Evolutionary conservation across 2,113 vertebrate species (phyloP), one percentile per base, ranked within the genome.

Genomic region (Xenopus borealis): DNA sequence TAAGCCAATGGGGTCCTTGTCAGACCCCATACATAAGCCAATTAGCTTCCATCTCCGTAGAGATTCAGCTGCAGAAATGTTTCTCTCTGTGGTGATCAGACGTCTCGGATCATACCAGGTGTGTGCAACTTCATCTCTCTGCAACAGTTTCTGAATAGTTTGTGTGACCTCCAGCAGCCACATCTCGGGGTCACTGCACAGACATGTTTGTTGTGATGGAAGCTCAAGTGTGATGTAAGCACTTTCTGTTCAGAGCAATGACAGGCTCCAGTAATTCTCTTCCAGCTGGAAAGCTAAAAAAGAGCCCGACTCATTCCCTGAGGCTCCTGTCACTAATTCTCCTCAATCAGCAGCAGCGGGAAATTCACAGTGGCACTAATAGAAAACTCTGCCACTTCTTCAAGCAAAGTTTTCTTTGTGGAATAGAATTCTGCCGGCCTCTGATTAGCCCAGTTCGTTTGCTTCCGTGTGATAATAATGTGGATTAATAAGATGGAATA

Each of bases 301-400:
- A 9, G 14, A 55, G 14, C 7, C 14, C 2, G 0, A n/a, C 17
- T 7, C 16, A 2, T 55, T 55, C 53, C 53, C 53, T 7, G 7
- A n/a, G 53, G 53, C 10, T 8, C 14, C 1, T 3, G 14, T 16
- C 53, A 2, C 69, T 78, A 55, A 4, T 47, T 0, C 59, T 78
- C 62, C 74, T 80, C 44, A 45, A 67, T 62, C 83, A 64, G 45
- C 57, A 74, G 40, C 70, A 66, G 45, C 20, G 59, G 77, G 30
- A 27, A 64, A 61, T 50, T 61, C 58, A n/a, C 19, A 75, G 50
- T n/a, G 18, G 2, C 70, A 33, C 79, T 40, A 20, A 12, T 17
- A 12, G 67, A 78, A 67, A 78, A 40, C 14, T 0, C 0, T 50
- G 47, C 14, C 47, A 50, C 14, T 50, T 50, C 11, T 50, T 50